Conservation (phyloP, 2,888 invertebrate species). For the Rosalia funebris region DNA sequence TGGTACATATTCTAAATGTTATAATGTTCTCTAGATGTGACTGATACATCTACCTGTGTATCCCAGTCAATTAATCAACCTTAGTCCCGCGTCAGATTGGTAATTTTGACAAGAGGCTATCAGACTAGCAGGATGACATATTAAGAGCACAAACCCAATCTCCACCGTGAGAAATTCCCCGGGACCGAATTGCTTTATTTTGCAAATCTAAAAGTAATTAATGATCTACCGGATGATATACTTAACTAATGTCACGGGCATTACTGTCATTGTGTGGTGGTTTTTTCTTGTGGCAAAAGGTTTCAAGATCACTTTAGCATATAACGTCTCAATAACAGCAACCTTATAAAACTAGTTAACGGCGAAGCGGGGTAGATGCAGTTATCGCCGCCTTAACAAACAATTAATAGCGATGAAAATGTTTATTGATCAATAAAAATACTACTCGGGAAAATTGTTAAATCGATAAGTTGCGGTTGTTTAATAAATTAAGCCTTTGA, state of each 20-base stretch:
- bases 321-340: slow-evolving; percentile 20
- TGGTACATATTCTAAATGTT: slow-evolving; percentile 16
- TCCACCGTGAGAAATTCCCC: slow-evolving; percentile 44
- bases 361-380: not conserved
- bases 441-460: not conserved
- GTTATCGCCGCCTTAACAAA: not conserved
- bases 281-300: slow-evolving; percentile 13
- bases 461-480: not conserved
- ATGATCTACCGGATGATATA: slow-evolving; percentile 24
- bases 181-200: slow-evolving; percentile 20
- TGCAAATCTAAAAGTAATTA: slow-evolving; percentile 35
- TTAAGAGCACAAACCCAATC: slow-evolving; percentile 36
- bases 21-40: slow-evolving; percentile 16
- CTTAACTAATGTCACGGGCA: slow-evolving; percentile 29
- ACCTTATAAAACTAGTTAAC: not conserved
- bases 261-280: slow-evolving; percentile 23
- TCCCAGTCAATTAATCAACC: slow-evolving; percentile 45
- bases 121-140: slow-evolving; percentile 41
- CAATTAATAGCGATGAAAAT: not conserved
- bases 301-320: slow-evolving; percentile 14
- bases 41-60: slow-evolving; percentile 31
- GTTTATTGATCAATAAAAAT: not conserved
- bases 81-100: slow-evolving; percentile 45
- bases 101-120: slow-evolving; percentile 40
- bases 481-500: slow-evolving; percentile 9